A percentile compares a stretch with the other conserved stretches of the same genome.
These are phyloP conservation scores for Microchrysa polita DNA, from an alignment of 2,888 invertebrate species.

Conservation along the genomic window DNA sequence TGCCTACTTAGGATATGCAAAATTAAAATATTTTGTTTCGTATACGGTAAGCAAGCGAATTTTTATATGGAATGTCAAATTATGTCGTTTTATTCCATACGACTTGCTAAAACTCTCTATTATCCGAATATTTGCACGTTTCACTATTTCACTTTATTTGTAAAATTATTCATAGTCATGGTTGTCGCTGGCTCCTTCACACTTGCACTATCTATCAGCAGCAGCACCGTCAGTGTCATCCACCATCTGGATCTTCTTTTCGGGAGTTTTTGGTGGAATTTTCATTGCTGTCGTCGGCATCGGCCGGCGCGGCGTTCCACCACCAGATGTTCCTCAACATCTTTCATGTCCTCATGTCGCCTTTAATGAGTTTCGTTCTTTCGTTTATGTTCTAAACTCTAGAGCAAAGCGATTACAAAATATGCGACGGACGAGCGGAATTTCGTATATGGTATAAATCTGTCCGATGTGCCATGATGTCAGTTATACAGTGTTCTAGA, in stretches of 20 bases:
- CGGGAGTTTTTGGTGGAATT: constrained; percentile 41
- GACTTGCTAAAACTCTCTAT: no score
- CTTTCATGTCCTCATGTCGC: constrained; percentile 47
- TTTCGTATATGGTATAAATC: constrained; percentile 37
- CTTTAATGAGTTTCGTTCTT: constrained; percentile 44
- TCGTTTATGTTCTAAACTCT: constrained; percentile 46
- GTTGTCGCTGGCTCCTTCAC: constrained; percentile 30
- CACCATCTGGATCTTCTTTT: constrained; percentile 43
- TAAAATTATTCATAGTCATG: constrained; percentile 13
- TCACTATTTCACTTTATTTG: constrained; percentile 17
- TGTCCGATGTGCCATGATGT: constrained; percentile 25
- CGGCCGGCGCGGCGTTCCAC: constrained; percentile 32
- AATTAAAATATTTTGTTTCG: no score
- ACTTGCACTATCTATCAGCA: constrained; percentile 38
- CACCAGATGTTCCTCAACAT: constrained; percentile 44
- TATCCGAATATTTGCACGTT: background rate
- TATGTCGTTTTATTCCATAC: no score
- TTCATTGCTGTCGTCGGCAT: constrained; percentile 41
- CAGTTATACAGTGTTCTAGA: background rate
- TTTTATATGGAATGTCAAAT: no score
- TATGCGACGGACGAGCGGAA: constrained; percentile 36
- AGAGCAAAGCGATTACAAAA: constrained; percentile 46
- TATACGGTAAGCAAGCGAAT: no score
- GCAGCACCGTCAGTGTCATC: constrained; percentile 3
- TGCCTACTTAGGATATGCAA: no score